These are phyloP conservation scores for Spodoptera litura DNA, from an alignment of 1,140 invertebrate species.

Conservation along the genomic window DNA sequence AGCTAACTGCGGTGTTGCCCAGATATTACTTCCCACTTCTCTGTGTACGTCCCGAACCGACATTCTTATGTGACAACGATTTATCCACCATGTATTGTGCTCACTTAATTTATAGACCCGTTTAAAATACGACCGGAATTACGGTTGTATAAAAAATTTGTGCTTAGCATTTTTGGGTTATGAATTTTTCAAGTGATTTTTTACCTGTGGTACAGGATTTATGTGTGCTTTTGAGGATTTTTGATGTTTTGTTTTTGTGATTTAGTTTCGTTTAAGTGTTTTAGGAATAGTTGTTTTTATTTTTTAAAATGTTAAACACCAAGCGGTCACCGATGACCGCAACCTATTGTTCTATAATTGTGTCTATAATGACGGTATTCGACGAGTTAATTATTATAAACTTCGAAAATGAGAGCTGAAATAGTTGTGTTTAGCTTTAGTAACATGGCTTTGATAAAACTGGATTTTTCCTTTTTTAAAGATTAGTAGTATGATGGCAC, in stretches of 20 bases:
- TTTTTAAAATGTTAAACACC: too few relatives aligned
- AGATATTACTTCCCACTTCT: slow-evolving; percentile 70
- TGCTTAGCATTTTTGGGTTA: slow-evolving; percentile 28
- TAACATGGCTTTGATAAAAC: too few relatives aligned
- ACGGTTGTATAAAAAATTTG: slow-evolving; percentile 55
- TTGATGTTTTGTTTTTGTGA: background rate
- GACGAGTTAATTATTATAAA: too few relatives aligned
- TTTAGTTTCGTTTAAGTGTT: background rate
- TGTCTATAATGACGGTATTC: too few relatives aligned
- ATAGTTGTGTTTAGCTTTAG: too few relatives aligned
- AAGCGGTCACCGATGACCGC: too few relatives aligned
- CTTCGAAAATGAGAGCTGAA: too few relatives aligned
- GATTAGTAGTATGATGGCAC: too few relatives aligned
- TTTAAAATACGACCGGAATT: slow-evolving; percentile 72
- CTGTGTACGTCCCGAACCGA: slow-evolving; percentile 67
- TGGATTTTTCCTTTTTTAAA: too few relatives aligned
- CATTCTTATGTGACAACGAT: slow-evolving; percentile 84
- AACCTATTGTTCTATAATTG: too few relatives aligned
- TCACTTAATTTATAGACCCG: slow-evolving; percentile 71
- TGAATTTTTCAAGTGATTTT: slow-evolving; percentile 24
- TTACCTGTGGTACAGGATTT: background rate
- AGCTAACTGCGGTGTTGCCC: slow-evolving; percentile 71
- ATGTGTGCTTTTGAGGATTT: background rate
- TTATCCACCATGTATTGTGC: slow-evolving; percentile 81
- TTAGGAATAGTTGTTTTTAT: too few relatives aligned